Base-by-base conservation (phyloP, 1,140 invertebrate species). In the Solenopsis invicta region DNA sequence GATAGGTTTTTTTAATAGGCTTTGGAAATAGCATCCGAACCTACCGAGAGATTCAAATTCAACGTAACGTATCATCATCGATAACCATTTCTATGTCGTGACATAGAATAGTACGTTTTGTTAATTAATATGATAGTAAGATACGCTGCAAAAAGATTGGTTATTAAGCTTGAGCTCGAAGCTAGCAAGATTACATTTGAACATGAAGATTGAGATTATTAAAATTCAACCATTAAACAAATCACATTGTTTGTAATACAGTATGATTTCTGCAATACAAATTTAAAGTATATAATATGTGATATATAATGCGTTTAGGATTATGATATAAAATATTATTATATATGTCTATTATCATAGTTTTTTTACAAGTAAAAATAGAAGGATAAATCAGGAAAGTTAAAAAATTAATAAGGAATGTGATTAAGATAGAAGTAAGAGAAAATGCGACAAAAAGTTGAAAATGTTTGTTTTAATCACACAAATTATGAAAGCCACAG, bases 401-500 rank as follows among this genome's bases (percentile, higher is more conserved):
- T 59, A 12, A 50, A 50, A 10, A 24, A 34, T 52, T 4, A 34
- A 21, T 6, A 64, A 59, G 29, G 13, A 56, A n/a, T 37, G 41
- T 75, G 34, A 50, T 21, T 59, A 21, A 21, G 8, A 21, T 16
- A 61, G 52, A 56, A 45, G 10, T 34, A 72, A 52, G 64, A 59
- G 52, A 71, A 50, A 78, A 18, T 62, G 12, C n/a, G 41, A 85
- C 29, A 86, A 86, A 86, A 87, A 74, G 18, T 24, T 54, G 61
- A 72, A 78, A 72, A 29, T 29, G 64, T 71, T 67, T 72, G 78
- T 76, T 85, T 90, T 69, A 61, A 80, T 66, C 59, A 29, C 21
- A 81, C 69, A 81, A 88, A 85, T 87, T 61, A 74, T 85, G 54
- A 45, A 67, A 75, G 52, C 54, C 9, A n/a, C n/a, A 29, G 41